Evolutionary conservation across 2,888 invertebrate species (phyloP), one percentile per base, ranked within the genome.

Genomic region (Epistrophe eligans): DNA sequence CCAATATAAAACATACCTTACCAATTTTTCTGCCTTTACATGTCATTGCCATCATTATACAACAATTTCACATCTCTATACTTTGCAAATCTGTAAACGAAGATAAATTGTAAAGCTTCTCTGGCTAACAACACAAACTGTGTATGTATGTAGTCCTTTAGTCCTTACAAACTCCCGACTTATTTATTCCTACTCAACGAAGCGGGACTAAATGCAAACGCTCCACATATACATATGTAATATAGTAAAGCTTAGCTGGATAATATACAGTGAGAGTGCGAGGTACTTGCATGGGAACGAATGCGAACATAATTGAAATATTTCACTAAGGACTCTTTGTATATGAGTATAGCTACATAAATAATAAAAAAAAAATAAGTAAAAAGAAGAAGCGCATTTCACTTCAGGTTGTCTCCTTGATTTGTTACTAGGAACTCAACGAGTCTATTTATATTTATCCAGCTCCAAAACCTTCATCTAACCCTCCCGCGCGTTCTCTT

Each of bases 261-360:
- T 24, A 11, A 19, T 19, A 0, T 4, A n/a, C 28, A 24, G 24
- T 19, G 38, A 13, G 55, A 70, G 55, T 24, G 10, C 4, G 38
- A 17, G 60, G 17, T 19, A 67, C 45, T 38, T 57, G 50, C 38
- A 74, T 32, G 43, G 9, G 35, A 74, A 60, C 57, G 79, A 71
- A 55, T 79, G 79, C 70, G 79, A 87, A 82, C 67, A 87, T 87
- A 87, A 82, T 82, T 82, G 74, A 87, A 82, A 87, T 87, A 82
- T 82, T 76, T 66, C 4, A 70, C 55, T 52, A 67, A 67, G 50
- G 38, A 40, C 17, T 32, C 66, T 55, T 55, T 32, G 55, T 15
- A 35, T 19, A 24, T 4, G 19, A 19, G 15, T 52, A 24, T 24
- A 15, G 7, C 55, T 55, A 24, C 1, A 28, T 13, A 38, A 4